phyloP scores from a whole-genome alignment of 2,797 vertebrate species.

The Taeniopygia guttata region DNA sequence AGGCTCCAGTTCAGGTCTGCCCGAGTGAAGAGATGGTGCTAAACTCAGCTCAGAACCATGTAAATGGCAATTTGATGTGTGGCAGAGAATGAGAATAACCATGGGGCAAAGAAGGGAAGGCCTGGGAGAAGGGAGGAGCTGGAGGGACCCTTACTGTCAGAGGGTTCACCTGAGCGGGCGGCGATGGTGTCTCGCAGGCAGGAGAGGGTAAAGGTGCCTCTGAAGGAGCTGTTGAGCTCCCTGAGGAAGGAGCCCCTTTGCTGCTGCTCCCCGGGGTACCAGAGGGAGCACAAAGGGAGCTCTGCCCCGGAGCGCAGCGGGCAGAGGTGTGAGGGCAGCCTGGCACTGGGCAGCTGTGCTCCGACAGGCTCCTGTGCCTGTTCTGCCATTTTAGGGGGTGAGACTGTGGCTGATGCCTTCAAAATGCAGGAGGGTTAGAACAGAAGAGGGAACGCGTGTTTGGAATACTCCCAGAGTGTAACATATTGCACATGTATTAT shows the following conservation, averaged over 20 bases:
- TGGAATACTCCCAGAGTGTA: background rate
- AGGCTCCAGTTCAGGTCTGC: background rate
- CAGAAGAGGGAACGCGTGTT: background rate
- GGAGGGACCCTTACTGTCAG: too few relatives aligned
- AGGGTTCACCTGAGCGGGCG: accelerated
- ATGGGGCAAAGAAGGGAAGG: background rate
- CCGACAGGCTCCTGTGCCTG: background rate
- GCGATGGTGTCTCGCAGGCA: background rate
- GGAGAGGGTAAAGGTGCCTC: background rate
- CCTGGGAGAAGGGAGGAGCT: too few relatives aligned
- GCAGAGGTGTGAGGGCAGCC: background rate
- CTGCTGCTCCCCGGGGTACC: background rate
- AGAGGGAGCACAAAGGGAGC: background rate
- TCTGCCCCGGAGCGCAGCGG: accelerated
- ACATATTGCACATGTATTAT: background rate
- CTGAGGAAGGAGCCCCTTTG: background rate
- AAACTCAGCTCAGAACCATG: accelerated
- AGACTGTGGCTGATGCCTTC: background rate
- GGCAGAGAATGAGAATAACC: background rate
- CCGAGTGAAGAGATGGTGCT: background rate
- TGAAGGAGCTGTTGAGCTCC: accelerated
- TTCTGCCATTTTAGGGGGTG: background rate
- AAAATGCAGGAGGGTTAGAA: background rate
- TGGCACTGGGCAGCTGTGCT: background rate
- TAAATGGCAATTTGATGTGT: background rate